Evolutionary conservation across 2,113 vertebrate species (phyloP).

Genomic region (Sciurus niger): DNA sequence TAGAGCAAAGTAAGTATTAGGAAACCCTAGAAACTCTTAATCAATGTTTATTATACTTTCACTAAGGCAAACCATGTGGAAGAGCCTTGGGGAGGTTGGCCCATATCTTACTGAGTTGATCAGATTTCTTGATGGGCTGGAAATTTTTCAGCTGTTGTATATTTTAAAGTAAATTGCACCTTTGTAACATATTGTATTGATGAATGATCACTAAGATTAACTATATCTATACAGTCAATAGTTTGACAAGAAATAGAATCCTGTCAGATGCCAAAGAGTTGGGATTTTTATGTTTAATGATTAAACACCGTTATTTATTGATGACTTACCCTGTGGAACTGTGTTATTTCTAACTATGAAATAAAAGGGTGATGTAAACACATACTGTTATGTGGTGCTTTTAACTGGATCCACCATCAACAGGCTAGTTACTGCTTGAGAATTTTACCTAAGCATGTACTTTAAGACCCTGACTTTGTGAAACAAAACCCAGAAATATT

Average conservation of each 20-base stretch:
- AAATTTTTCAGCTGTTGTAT: slow-evolving; percentile 73
- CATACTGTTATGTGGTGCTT: slow-evolving; percentile 82
- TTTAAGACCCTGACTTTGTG: slow-evolving; percentile 48
- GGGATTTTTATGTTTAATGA: slow-evolving; percentile 85
- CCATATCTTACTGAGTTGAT: slow-evolving; percentile 66
- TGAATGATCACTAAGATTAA: slow-evolving; percentile 83
- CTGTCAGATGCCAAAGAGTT: slow-evolving; percentile 89
- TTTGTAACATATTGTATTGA: slow-evolving; percentile 85
- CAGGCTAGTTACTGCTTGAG: not conserved
- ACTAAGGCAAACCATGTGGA: slow-evolving; percentile 69
- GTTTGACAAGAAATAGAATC: slow-evolving; percentile 85
- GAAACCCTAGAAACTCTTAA: slow-evolving; percentile 72
- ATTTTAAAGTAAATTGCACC: slow-evolving; percentile 85
- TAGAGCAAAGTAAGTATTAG: slow-evolving; percentile 61
- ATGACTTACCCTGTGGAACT: slow-evolving; percentile 86
- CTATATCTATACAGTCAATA: slow-evolving; percentile 86
- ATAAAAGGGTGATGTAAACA: slow-evolving; percentile 87
- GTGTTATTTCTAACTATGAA: slow-evolving; percentile 89
- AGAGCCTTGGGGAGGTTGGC: slow-evolving; percentile 50
- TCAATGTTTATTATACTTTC: slow-evolving; percentile 58
- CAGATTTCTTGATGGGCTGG: slow-evolving; percentile 75
- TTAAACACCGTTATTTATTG: slow-evolving; percentile 87
- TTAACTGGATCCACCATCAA: not conserved
- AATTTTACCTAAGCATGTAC: slow-evolving; percentile 36
- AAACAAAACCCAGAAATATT: not conserved